phyloP scores from a whole-genome alignment of 1,140 invertebrate species.

The Drosophila albomicans region DNA sequence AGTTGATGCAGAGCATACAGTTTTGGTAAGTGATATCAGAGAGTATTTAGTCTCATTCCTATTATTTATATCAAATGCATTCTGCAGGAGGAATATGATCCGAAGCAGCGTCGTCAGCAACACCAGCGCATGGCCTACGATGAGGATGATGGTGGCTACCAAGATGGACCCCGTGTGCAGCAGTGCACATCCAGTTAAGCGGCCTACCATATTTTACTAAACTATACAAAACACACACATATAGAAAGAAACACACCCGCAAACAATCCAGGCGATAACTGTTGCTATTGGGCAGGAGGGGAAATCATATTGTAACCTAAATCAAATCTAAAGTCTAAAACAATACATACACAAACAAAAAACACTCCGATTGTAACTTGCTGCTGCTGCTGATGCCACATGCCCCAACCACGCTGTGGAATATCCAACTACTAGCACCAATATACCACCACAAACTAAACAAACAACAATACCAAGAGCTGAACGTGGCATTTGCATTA shows the following conservation, averaged over 20 bases:
- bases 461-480: conserved; percentile 30
- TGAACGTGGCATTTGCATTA: conserved; percentile 15
- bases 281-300: conserved; percentile 11
- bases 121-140: conserved; percentile 88
- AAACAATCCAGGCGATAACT: conserved; percentile 33
- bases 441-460: not conserved
- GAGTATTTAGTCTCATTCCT: too few relatives aligned
- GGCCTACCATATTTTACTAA: conserved; percentile 48
- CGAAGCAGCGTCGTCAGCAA: conserved; percentile 86
- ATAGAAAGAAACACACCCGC: conserved; percentile 6
- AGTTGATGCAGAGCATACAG: conserved; percentile 90
- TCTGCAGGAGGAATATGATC: conserved; percentile 87
- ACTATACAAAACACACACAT: conserved; percentile 23
- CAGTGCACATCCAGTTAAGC: conserved; percentile 93
- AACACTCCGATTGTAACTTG: conserved; percentile 42
- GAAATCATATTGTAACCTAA: conserved; percentile 45
- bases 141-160: conserved; percentile 87
- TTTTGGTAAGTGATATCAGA: conserved; percentile 81
- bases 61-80: not conserved
- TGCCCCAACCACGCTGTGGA: not conserved
- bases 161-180: conserved; percentile 87
- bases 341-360: conserved; percentile 25
- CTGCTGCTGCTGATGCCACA: conserved; percentile 22
- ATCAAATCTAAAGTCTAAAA: conserved; percentile 31
- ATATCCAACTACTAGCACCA: conserved; percentile 12